Percentiles rank a stretch among this genome's conserved stretches.
These are phyloP conservation scores for Centropristis striata DNA, from an alignment of 2,113 vertebrate species.

Conservation along the genomic window DNA sequence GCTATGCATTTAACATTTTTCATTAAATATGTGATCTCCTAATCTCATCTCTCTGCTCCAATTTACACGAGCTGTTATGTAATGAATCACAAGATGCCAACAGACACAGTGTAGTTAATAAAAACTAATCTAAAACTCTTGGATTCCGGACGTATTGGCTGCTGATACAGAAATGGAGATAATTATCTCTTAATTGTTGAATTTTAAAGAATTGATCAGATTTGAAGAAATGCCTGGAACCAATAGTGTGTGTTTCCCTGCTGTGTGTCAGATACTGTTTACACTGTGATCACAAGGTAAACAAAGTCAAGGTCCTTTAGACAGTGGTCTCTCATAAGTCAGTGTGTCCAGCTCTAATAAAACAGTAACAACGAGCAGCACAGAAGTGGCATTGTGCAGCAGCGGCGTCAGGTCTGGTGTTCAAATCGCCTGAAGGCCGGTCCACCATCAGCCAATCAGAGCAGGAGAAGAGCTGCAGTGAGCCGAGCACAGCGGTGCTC, in stretches of 20 bases:
- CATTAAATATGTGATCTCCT: constrained; percentile 52
- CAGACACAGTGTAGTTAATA: constrained; percentile 1
- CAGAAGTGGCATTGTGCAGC: constrained; percentile 56
- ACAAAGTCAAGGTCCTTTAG: constrained; percentile 40
- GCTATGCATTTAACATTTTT: constrained; percentile 58
- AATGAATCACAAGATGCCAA: constrained; percentile 50
- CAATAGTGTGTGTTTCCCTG: constrained; percentile 4
- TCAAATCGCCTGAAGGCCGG: constrained; percentile 48
- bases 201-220: background rate
- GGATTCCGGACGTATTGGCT: background rate
- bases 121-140: background rate
- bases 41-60: constrained; percentile 34
- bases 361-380: constrained; percentile 52
- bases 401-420: constrained; percentile 51
- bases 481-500: constrained; percentile 17
- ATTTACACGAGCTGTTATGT: constrained; percentile 30
- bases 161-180: background rate
- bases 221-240: background rate
- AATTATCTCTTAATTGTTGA: background rate
- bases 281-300: constrained; percentile 33
- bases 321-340: constrained; percentile 12
- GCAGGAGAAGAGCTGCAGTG: constrained; percentile 37
- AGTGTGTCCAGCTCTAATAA: constrained; percentile 43
- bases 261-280: constrained; percentile 20
- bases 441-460: constrained; percentile 69